Percentiles rank a stretch among this genome's conserved stretches.
These are phyloP conservation scores for Ceriagrion tenellum DNA, from an alignment of 2,888 invertebrate genomes.

Conservation along the genomic window DNA sequence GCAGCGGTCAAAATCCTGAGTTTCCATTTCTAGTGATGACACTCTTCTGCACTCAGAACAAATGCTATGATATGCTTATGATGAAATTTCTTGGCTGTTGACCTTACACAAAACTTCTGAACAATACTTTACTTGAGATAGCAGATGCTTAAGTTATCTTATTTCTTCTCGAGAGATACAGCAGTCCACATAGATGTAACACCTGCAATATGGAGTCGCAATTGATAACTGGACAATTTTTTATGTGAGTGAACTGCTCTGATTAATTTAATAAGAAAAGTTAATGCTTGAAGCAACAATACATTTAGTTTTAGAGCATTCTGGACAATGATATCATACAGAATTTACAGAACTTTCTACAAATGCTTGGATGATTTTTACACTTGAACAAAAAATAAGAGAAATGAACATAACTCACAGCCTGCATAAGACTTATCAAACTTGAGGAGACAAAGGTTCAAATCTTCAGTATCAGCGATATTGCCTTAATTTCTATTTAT, in stretches of 20 bases:
- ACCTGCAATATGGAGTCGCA: constrained; percentile 22
- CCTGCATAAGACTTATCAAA: too few relatives aligned
- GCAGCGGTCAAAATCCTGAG: not conserved
- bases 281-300: not conserved
- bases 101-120: not conserved
- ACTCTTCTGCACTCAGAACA: not conserved
- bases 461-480: too few relatives aligned
- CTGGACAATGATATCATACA: not conserved
- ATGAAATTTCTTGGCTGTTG: not conserved
- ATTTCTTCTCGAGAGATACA: not conserved
- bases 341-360: not conserved
- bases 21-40: not conserved
- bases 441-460: too few relatives aligned
- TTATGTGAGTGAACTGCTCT: constrained; percentile 44
- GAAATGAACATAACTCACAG: too few relatives aligned
- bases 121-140: not conserved
- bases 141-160: constrained; percentile 3
- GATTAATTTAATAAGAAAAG: not conserved
- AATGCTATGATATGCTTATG: not conserved
- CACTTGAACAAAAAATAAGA: too few relatives aligned
- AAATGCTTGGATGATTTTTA: not conserved
- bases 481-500: too few relatives aligned
- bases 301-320: not conserved
- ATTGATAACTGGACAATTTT: constrained; percentile 53
- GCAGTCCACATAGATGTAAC: not conserved